Evolutionary conservation across 2,888 invertebrate species (phyloP), one percentile per base, ranked within the genome.

Genomic region (Dromius quadrimaculatus): DNA sequence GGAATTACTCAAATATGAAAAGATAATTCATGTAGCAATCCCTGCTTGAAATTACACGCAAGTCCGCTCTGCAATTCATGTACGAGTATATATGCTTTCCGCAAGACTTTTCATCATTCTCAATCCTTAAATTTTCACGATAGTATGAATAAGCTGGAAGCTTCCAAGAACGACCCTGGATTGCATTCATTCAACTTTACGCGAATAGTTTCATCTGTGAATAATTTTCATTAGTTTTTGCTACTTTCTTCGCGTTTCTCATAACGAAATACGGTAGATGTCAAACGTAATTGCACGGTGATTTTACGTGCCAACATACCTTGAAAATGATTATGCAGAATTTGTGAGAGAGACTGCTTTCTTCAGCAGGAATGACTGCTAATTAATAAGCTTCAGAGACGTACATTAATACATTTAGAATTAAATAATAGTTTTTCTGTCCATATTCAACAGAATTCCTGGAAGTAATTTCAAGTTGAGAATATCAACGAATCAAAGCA

Each of bases 21-120:
- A 41, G 45, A 65, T 65, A 65, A 65, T 65, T 65, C 32, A 65
- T 65, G 36, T 65, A 22, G 22, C 65, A 47, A 22, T 34, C 17
- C 41, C 15, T 41, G 41, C 41, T 15, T 4, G 15, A 15, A 41
- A 41, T 41, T 41, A 41, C 41, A 41, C 41, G 41, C 41, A 41
- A 41, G 15, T 17, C 41, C 3, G 36, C 36, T 36, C n/a, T n/a
- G n/a, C n/a, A n/a, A n/a, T n/a, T n/a, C n/a, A n/a, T n/a, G n/a
- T n/a, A 41, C 15, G 41, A 41, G 15, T 41, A 41, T 41, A 15
- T 41, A 15, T 17, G 11, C 41, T 9, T 15, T 28, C 15, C 3
- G 15, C 15, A 15, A 41, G 41, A 41, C 41, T 41, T 41, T 41
- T 41, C 41, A 41, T 6, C 41, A 15, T 11, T 41, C 41, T 11